Evolutionary conservation across 2,797 vertebrate genomes (phyloP), one percentile per base, ranked within the genome.

Genomic region (Ciconia nigra): DNA sequence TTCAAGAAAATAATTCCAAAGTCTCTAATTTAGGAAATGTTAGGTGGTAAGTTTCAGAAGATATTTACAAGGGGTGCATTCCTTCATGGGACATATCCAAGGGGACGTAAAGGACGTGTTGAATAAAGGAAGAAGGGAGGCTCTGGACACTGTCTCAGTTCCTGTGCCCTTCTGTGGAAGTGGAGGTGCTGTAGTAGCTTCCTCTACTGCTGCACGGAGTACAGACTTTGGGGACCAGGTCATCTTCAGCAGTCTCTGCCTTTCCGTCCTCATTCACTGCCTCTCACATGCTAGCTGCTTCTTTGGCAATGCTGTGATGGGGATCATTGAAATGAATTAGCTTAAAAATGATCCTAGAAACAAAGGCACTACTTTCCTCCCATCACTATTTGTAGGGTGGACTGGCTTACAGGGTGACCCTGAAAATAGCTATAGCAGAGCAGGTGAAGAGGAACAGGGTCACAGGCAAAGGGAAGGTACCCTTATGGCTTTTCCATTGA

Each of bases 21-120:
- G 24, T 0, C 51, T 81, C 24, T 82, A 79, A 87, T 65, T 86
- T 59, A 52, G 16, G 14, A 72, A 66, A 29, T 20, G 13, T 55
- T 70, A 41, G 12, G 31, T 42, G 22, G 35, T 67, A 91, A 78
- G 3, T 66, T 86, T 76, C 22, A 59, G 42, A 57, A 67, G 4
- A 31, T 67, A 63, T 83, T 83, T 41, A 49, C 39, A 57, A 57
- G 13, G 4, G 4, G 2, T 4, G 0, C 7, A 42, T 65, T 83
- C 11, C 42, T 39, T 54, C 42, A n/a, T 46, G 17, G 25, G 37
- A 90, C 12, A 24, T 47, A 65, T 29, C 13, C 17, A 62, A 65
- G 17, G 8, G 1, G 2, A 62, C 15, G 24, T 35, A 33, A 65
- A 89, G 4, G 13, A 22, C 0, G 0, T 39, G 7, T 9, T 73